Conservation (phyloP, 2,797 vertebrate species). For the Xenops minutus region DNA sequence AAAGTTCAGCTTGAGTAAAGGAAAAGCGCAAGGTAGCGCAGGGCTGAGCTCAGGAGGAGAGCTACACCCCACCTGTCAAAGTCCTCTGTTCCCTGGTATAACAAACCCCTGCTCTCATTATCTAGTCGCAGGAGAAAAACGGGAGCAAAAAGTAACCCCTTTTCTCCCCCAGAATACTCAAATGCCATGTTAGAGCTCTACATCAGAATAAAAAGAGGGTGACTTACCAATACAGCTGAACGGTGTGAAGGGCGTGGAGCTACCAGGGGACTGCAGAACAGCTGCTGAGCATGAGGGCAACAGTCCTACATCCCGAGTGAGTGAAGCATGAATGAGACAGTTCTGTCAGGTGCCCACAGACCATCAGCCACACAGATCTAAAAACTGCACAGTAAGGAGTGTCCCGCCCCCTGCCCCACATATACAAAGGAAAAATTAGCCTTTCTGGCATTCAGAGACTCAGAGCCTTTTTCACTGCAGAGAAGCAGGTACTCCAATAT, state of each 20-base stretch:
- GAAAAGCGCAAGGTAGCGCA: background rate
- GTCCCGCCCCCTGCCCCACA: background rate
- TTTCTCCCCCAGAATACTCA: background rate
- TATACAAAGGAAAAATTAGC: background rate
- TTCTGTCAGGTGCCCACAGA: constrained; percentile 28
- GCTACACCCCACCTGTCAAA: background rate
- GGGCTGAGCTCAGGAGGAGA: background rate
- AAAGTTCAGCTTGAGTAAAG: constrained; percentile 8
- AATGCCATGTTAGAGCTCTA: background rate
- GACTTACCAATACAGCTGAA: constrained; percentile 21
- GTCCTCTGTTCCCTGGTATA: background rate
- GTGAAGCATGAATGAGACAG: constrained; percentile 35
- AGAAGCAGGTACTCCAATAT: background rate
- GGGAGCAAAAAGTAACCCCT: background rate
- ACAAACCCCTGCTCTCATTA: background rate
- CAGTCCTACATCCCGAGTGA: constrained; percentile 25
- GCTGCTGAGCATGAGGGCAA: background rate
- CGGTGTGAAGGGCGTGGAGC: background rate
- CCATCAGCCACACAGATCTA: background rate
- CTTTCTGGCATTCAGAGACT: background rate
- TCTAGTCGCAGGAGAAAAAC: background rate
- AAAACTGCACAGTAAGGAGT: constrained; percentile 24
- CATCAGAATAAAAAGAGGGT: background rate
- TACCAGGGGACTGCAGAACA: background rate
- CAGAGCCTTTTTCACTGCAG: background rate